Evolutionary conservation across 2,888 invertebrate genomes (phyloP), one percentile per base, ranked within the genome.

Genomic region (Cantharis lateralis): DNA sequence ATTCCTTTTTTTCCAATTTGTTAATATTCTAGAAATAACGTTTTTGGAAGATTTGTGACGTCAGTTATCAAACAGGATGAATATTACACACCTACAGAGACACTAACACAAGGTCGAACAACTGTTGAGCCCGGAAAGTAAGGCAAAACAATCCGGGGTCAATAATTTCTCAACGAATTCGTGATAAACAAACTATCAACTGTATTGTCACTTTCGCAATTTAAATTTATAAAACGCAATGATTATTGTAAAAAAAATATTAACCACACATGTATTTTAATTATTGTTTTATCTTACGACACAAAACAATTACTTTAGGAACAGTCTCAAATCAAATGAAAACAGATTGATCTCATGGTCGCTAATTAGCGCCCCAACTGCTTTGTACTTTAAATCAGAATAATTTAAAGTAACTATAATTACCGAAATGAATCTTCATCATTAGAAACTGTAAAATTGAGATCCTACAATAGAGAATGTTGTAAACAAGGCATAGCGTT

Each of bases 131-230:
- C 70, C 20, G 61, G 61, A 70, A 70, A 48, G 48, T 70, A 18
- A 48, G 70, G 70, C 48, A 32, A 48, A 28, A 66, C 15, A 18
- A 16, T 70, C 70, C 32, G 70, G 70, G 70, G 70, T 70, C 70
- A 70, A 70, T 18, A 70, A 18, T 48, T 48, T 70, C 32, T 66
- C 18, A n/a, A 66, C 64, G 10, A 66, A 66, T 48, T n/a, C n/a
- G 7, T 9, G n/a, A 48, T 48, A 48, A 48, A n/a, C n/a, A 48
- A 5, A 48, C 48, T n/a, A 7, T 32, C 13, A 13, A 32, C 5
- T 32, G 9, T n/a, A 3, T 48, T n/a, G 2, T n/a, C 48, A 48
- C 48, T 32, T 32, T 32, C 32, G 1, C 3, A 1, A 28, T 10
- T 10, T 10, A 28, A 28, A 28, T 28, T 11, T 11, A 32, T 3